Percentiles rank a stretch among this genome's conserved stretches.
phyloP scores from a whole-genome alignment of 2,888 invertebrate species.

The Aproaerema taeniolella region DNA sequence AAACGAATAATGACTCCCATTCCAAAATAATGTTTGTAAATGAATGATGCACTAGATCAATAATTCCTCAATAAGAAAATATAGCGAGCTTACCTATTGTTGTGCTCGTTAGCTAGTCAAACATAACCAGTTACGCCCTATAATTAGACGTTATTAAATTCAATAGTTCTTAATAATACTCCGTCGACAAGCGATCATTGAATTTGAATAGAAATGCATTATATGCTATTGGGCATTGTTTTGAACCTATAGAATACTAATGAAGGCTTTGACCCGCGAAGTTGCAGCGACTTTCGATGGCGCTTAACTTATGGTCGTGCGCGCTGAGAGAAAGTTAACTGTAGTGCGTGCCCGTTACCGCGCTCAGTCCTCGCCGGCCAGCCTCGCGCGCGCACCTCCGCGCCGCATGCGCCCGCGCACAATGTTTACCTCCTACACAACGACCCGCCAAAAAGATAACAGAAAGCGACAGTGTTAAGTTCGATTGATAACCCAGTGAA shows the following conservation, averaged over 20 bases:
- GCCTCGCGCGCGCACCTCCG: conserved; percentile 25
- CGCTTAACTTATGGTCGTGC: conserved; percentile 54
- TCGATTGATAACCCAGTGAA: conserved; percentile 29
- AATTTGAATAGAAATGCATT: background rate
- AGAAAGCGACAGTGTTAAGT: conserved; percentile 63
- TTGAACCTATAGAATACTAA: conserved; percentile 36
- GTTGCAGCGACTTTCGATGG: conserved; percentile 67
- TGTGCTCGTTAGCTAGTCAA: too few species aligned
- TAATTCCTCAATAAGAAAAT: too few species aligned
- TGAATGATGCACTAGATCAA: background rate
- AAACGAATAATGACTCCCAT: background rate
- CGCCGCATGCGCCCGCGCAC: conserved; percentile 23
- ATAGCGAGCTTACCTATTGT: too few species aligned
- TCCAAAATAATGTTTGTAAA: background rate
- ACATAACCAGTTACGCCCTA: too few species aligned
- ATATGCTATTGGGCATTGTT: conserved; percentile 18
- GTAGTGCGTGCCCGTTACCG: conserved; percentile 68
- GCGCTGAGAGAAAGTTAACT: conserved; percentile 74
- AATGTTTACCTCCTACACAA: conserved; percentile 45
- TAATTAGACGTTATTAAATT: too few species aligned
- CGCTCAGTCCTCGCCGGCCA: conserved; percentile 38
- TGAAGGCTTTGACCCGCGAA: conserved; percentile 64
- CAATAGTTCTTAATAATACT: too few species aligned
- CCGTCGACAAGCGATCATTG: too few species aligned
- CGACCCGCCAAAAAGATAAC: conserved; percentile 47